Conservation (phyloP, 2,888 invertebrate genomes). For the Halictus ligatus region DNA sequence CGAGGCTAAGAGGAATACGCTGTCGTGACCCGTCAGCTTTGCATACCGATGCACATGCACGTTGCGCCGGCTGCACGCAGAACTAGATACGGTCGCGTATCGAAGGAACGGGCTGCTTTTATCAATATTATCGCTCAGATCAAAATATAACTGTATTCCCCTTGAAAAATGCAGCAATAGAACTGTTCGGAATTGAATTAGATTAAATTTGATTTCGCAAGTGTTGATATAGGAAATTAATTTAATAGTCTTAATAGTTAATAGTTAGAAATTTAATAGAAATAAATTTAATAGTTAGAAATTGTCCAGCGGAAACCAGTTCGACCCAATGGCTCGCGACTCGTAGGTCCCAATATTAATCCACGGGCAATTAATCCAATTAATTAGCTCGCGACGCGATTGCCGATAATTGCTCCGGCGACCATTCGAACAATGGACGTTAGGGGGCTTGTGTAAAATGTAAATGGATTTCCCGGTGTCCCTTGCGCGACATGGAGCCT, state of each 20-base stretch:
- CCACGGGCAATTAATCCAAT: conserved; percentile 9
- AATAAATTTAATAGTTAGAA: too few relatives aligned
- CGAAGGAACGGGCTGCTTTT: background rate
- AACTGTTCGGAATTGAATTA: background rate
- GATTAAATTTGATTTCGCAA: too few relatives aligned
- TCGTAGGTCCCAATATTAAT: conserved; percentile 18
- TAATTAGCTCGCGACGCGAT: conserved; percentile 9
- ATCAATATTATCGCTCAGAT: background rate
- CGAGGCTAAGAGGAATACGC: conserved; percentile 60
- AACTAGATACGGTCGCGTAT: conserved; percentile 46
- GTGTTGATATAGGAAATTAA: too few relatives aligned
- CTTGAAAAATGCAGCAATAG: background rate
- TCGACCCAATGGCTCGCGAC: background rate
- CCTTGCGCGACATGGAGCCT: background rate
- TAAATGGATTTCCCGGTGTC: conserved; percentile 11
- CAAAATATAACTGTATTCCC: background rate
- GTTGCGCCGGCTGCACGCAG: conserved; percentile 46
- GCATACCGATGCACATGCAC: conserved; percentile 70
- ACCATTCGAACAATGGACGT: background rate
- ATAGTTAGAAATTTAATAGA: too few relatives aligned
- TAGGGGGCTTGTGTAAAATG: background rate
- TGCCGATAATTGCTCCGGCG: conserved; percentile 8
- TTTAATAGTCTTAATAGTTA: too few relatives aligned
- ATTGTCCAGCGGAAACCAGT: background rate
- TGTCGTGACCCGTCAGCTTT: conserved; percentile 77